Percentiles rank a stretch among this genome's conserved stretches.
phyloP scores from a whole-genome alignment of 2,797 vertebrate genomes.

The Linurgus olivaceus region DNA sequence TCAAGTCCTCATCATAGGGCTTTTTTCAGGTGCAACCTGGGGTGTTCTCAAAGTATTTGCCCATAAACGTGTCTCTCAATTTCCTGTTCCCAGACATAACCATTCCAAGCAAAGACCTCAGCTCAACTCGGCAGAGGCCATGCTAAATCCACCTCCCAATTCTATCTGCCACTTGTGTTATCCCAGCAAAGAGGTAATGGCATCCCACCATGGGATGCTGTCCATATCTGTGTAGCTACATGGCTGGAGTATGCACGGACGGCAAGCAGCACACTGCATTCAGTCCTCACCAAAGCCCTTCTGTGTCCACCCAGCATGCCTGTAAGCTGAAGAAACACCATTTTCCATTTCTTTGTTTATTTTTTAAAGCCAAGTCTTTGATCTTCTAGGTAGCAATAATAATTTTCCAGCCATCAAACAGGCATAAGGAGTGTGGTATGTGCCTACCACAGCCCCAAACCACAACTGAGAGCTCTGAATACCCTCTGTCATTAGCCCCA shows the following conservation, averaged over 20 bases:
- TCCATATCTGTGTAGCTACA: fast-evolving
- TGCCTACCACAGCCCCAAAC: not conserved
- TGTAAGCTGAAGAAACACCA: not conserved
- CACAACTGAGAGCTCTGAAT: conserved; percentile 5
- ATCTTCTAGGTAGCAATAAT: conserved; percentile 16
- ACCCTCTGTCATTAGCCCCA: not conserved
- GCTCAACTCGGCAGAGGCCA: not conserved
- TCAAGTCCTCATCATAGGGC: not conserved
- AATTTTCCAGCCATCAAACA: conserved; percentile 33
- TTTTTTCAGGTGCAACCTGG: not conserved
- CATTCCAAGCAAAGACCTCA: not conserved
- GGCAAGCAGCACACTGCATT: not conserved
- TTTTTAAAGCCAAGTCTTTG: conserved; percentile 20
- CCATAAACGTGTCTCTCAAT: not conserved
- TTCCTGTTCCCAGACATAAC: not conserved
- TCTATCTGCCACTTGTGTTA: not conserved
- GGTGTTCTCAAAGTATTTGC: not conserved
- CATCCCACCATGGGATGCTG: not conserved
- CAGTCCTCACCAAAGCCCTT: not conserved
- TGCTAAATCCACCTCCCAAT: not conserved
- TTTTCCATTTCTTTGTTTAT: conserved; percentile 2
- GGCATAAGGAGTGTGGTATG: not conserved
- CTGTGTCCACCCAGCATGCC: not conserved
- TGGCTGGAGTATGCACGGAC: fast-evolving
- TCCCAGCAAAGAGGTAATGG: not conserved